A percentile compares a stretch with the other conserved stretches of the same genome.
Conservation (phyloP, 2,888 invertebrate genomes). For the Tenthredo scrophulariae region DNA sequence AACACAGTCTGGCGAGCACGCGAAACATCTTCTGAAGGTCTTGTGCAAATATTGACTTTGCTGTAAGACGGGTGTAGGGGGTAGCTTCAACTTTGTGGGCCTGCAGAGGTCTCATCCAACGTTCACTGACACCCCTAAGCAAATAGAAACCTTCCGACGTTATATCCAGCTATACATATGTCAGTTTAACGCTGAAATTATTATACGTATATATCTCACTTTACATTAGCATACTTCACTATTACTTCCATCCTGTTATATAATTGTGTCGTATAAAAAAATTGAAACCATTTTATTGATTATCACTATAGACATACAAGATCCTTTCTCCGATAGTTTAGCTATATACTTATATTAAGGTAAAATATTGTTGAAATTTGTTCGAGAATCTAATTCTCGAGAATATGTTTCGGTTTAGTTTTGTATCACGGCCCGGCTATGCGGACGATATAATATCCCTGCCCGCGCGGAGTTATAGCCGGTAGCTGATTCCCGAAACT, state of each 20-base stretch:
- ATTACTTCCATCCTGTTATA: too few species aligned
- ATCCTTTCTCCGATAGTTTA: too few species aligned
- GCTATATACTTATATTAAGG: not conserved
- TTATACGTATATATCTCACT: too few species aligned
- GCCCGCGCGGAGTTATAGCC: not conserved
- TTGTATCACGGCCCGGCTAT: not conserved
- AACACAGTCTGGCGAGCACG: conserved; percentile 27
- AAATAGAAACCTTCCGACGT: conserved; percentile 14
- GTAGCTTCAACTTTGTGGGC: not conserved
- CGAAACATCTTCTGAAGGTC: conserved; percentile 51
- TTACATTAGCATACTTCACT: not conserved
- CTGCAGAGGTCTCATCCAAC: not conserved
- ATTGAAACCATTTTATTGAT: too few species aligned
- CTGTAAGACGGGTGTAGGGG: conserved; percentile 3
- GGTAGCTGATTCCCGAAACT: not conserved
- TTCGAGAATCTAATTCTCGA: not conserved
- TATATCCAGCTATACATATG: not conserved
- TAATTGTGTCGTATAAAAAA: too few species aligned
- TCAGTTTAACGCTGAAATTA: not conserved
- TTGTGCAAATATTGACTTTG: conserved; percentile 49
- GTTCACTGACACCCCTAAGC: conserved; percentile 26
- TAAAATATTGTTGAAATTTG: not conserved
- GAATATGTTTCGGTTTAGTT: not conserved
- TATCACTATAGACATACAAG: too few species aligned
- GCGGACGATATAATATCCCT: not conserved